These are phyloP conservation scores for Bursaphelenchus mucronatus DNA, from an alignment of 1,140 invertebrate genomes.

Conservation along the genomic window DNA sequence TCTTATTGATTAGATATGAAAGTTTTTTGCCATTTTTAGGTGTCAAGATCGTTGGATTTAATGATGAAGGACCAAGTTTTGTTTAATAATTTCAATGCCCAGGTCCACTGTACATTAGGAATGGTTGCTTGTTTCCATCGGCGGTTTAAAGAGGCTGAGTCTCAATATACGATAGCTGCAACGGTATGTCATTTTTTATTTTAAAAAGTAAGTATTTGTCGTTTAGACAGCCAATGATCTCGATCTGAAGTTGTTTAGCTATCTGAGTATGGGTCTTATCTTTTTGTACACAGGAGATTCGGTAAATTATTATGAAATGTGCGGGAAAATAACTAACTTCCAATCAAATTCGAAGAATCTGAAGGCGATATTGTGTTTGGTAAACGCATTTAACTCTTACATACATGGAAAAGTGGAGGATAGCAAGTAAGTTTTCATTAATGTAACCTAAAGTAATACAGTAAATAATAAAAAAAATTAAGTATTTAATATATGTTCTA, in stretches of 20 bases:
- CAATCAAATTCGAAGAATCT: constrained; percentile 14
- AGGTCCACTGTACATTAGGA: constrained; percentile 40
- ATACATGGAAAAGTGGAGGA: constrained; percentile 10
- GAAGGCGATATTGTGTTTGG: constrained; percentile 6
- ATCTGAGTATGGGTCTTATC: constrained; percentile 12
- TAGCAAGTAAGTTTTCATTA: constrained; percentile 3
- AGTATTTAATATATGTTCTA: background rate
- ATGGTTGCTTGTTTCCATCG: constrained; percentile 37
- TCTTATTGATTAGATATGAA: background rate
- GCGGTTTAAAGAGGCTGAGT: constrained; percentile 27
- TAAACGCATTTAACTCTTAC: constrained; percentile 8
- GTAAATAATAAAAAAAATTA: no score
- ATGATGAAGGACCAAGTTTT: constrained; percentile 19
- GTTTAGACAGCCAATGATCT: constrained; percentile 9
- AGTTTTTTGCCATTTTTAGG: constrained; percentile 27
- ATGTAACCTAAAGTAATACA: background rate
- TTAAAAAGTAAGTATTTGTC: constrained; percentile 19
- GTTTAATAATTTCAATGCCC: constrained; percentile 38
- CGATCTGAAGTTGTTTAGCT: constrained; percentile 11
- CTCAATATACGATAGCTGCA: constrained; percentile 28
- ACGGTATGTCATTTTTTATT: constrained; percentile 28
- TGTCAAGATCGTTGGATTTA: constrained; percentile 21
- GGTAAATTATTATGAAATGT: constrained; percentile 9
- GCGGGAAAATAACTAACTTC: constrained; percentile 14
- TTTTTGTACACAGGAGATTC: background rate